Evolutionary conservation across 2,113 vertebrate genomes (phyloP).

Genomic region (Trematomus loennbergii): DNA sequence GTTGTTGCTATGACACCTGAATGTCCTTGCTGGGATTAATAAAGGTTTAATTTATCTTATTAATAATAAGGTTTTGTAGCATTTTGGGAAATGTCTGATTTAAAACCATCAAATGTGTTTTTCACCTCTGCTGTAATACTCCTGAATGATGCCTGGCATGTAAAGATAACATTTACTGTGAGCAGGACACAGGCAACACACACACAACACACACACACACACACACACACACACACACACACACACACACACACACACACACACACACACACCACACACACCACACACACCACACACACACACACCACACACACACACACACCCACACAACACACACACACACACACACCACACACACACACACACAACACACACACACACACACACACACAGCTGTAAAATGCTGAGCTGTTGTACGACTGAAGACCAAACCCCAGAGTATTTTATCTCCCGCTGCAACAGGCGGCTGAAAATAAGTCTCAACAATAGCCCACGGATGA

Average conservation of each 20-base stretch:
- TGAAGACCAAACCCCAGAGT: constrained; percentile 26
- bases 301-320: constrained; percentile 26
- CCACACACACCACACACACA: constrained; percentile 13
- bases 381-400: constrained; percentile 38
- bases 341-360: constrained; percentile 2
- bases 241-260: constrained; percentile 32
- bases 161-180: constrained; percentile 63
- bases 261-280: constrained; percentile 35
- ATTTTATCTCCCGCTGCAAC: constrained; percentile 61
- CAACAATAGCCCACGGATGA: constrained; percentile 7
- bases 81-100: neutral
- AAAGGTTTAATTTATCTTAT: too few relatives aligned
- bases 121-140: neutral
- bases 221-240: constrained; percentile 11
- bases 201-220: constrained; percentile 32
- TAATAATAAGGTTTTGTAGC: too few relatives aligned
- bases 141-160: constrained; percentile 37
- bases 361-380: constrained; percentile 29
- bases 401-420: constrained; percentile 32
- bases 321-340: constrained; percentile 35
- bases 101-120: neutral
- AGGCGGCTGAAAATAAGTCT: constrained; percentile 38
- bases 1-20: too few relatives aligned
- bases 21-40: too few relatives aligned
- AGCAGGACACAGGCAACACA: constrained; percentile 22